Evolutionary conservation across 2,113 vertebrate species (phyloP).

Genomic region (Cnemophilus loriae): DNA sequence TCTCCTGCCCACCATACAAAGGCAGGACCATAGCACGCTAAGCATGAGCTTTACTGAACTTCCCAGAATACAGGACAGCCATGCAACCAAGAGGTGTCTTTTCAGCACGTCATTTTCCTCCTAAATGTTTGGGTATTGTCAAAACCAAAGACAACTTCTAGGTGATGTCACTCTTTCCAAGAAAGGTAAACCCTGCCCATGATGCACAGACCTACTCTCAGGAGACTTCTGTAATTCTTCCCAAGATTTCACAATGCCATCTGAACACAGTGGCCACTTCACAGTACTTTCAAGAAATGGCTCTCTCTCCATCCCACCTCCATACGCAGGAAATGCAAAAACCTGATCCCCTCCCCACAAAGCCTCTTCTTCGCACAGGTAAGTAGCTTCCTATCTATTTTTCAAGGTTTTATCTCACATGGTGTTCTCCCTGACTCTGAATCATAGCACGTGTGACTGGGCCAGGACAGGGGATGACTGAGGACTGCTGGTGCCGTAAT

Average conservation of each 20-base stretch:
- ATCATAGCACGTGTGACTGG: neutral
- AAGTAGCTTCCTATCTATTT: neutral
- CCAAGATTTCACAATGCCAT: neutral
- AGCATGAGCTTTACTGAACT: neutral
- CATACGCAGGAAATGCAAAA: neutral
- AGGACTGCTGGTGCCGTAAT: neutral
- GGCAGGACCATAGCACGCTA: neutral
- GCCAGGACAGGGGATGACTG: neutral
- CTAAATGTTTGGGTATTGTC: neutral
- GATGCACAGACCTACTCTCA: neutral
- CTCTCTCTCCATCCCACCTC: neutral
- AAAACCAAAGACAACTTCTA: neutral
- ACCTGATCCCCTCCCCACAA: neutral
- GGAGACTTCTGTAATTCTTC: neutral
- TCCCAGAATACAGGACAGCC: neutral
- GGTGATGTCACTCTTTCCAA: neutral
- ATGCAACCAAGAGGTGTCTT: neutral
- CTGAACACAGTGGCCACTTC: neutral
- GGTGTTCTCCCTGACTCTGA: conserved; percentile 32
- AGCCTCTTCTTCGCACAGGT: rapidly evolving
- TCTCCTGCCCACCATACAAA: neutral
- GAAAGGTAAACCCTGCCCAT: neutral
- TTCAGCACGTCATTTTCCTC: neutral
- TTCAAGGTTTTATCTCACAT: neutral
- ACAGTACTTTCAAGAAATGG: neutral